phyloP scores from a whole-genome alignment of 2,888 invertebrate genomes.

The Patella pellucida region DNA sequence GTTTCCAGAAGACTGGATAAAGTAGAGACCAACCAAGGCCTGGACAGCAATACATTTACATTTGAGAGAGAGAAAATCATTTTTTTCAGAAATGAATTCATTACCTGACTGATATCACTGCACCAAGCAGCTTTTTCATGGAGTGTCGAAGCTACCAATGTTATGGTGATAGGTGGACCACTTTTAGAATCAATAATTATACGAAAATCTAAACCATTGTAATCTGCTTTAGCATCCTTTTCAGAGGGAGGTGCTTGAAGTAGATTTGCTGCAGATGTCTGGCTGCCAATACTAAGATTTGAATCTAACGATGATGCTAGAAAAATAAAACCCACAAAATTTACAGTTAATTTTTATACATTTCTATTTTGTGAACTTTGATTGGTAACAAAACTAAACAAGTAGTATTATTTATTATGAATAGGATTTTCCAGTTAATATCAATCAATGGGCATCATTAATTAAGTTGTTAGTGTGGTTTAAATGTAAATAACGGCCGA shows the following conservation, averaged over 20 bases:
- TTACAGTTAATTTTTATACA: too few relatives aligned
- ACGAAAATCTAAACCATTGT: slow-evolving; percentile 80
- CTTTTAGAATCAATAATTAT: slow-evolving; percentile 80
- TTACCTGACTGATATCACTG: slow-evolving; percentile 86
- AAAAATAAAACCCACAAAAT: slow-evolving; percentile 22
- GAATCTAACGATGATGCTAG: slow-evolving; percentile 67
- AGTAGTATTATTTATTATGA: too few relatives aligned
- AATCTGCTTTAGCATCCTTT: slow-evolving; percentile 57
- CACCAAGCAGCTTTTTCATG: slow-evolving; percentile 96
- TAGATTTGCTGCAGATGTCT: slow-evolving; percentile 57
- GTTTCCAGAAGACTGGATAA: too few relatives aligned
- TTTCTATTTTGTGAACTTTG: too few relatives aligned
- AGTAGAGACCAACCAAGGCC: too few relatives aligned
- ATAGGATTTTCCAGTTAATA: too few relatives aligned
- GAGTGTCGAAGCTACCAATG: slow-evolving; percentile 79
- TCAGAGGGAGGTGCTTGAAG: slow-evolving; percentile 48
- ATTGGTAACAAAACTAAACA: too few relatives aligned
- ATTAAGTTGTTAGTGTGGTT: neutral
- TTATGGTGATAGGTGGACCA: slow-evolving; percentile 78
- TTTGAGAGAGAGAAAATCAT: neutral
- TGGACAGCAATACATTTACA: too few relatives aligned
- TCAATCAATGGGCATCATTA: neutral
- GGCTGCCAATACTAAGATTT: slow-evolving; percentile 60
- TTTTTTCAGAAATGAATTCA: neutral
- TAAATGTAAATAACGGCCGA: too few relatives aligned